Percentiles rank a stretch among this genome's conserved stretches.
These are phyloP conservation scores for Pseudococcus jackbeardsleyi DNA, from an alignment of 2,888 invertebrate genomes.

Conservation along the genomic window DNA sequence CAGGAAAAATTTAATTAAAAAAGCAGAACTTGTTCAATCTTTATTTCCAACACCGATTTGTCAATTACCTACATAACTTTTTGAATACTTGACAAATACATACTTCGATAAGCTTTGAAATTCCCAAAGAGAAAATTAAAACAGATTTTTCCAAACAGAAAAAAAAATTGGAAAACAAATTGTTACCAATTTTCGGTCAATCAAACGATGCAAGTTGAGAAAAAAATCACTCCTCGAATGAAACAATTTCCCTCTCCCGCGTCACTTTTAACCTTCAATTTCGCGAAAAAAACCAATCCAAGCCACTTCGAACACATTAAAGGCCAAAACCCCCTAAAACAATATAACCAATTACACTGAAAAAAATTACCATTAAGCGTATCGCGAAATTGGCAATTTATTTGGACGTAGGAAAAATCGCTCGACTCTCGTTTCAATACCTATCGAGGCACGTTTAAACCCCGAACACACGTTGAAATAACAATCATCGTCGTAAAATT, in stretches of 20 bases:
- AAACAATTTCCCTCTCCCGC: too few species aligned
- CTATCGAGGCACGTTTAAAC: not conserved
- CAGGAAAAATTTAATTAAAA: too few species aligned
- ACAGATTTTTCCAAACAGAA: too few species aligned
- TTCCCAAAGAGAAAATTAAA: too few species aligned
- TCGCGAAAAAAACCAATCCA: not conserved
- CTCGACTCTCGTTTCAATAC: not conserved
- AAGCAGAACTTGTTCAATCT: too few species aligned
- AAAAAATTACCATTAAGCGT: slow-evolving; percentile 26
- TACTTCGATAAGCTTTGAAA: too few species aligned
- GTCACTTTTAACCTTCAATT: not conserved
- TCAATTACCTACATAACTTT: too few species aligned
- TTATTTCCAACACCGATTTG: too few species aligned
- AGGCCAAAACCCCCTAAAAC: not conserved
- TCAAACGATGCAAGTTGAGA: not conserved
- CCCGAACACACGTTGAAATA: slow-evolving; percentile 21
- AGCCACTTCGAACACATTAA: not conserved
- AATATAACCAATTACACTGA: not conserved
- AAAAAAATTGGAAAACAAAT: too few species aligned
- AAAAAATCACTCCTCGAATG: too few species aligned
- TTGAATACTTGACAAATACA: too few species aligned
- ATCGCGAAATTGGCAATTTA: slow-evolving; percentile 24
- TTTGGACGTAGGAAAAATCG: not conserved
- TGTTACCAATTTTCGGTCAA: too few species aligned
- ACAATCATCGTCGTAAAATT: not conserved